Conservation (phyloP, 1,140 invertebrate genomes). For the Macrocentrus cingulum region DNA sequence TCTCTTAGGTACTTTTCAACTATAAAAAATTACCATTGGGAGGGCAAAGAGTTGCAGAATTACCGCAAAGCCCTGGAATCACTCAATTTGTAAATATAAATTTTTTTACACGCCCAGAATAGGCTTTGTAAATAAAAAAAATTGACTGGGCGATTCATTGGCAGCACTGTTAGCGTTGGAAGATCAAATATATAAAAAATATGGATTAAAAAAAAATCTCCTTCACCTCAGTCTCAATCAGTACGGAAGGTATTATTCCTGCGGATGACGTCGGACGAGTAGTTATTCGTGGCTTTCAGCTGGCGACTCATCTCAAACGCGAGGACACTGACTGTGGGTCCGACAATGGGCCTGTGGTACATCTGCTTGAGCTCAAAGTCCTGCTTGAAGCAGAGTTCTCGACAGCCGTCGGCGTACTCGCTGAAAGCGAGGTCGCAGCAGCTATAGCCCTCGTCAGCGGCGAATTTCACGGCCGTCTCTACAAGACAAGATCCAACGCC, state of each 20-base stretch:
- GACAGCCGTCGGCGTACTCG: slow-evolving; percentile 58
- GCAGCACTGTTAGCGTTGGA: too few relatives aligned
- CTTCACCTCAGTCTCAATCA: too few relatives aligned
- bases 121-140: too few relatives aligned
- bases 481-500: slow-evolving; percentile 56
- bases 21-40: slow-evolving; percentile 19
- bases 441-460: slow-evolving; percentile 55
- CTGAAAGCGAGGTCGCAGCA: slow-evolving; percentile 58
- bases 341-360: slow-evolving; percentile 58
- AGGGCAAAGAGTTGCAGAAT: slow-evolving; percentile 13
- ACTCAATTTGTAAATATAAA: too few relatives aligned
- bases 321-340: slow-evolving; percentile 50
- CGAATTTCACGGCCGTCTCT: slow-evolving; percentile 57
- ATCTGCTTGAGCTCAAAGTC: slow-evolving; percentile 61
- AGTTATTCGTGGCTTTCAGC: slow-evolving; percentile 45
- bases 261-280: slow-evolving; percentile 27
- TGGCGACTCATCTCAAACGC: slow-evolving; percentile 56
- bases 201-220: too few relatives aligned
- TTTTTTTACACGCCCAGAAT: too few relatives aligned
- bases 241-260: slow-evolving; percentile 15
- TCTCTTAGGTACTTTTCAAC: slow-evolving; percentile 16
- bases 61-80: neutral
- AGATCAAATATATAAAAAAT: slow-evolving; percentile 13
- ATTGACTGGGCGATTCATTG: too few relatives aligned
- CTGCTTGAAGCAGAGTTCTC: slow-evolving; percentile 58